Percentiles rank a stretch among this genome's conserved stretches.
Evolutionary conservation across 2,797 vertebrate genomes (phyloP).

Genomic region (Myoxocephalus aenaeus): DNA sequence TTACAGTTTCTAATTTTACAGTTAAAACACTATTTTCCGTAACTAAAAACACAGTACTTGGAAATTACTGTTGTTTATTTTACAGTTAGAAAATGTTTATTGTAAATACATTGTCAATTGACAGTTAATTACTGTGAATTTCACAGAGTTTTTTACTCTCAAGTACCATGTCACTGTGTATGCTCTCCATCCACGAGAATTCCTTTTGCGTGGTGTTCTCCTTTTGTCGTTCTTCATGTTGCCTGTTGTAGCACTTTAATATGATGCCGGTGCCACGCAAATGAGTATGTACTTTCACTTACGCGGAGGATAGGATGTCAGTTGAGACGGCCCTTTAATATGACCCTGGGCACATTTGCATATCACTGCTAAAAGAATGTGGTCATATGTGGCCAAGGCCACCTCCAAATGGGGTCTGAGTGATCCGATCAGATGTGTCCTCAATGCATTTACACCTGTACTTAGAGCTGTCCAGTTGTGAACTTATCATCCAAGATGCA

Average conservation of each 20-base stretch:
- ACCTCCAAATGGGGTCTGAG: no score
- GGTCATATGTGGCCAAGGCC: no score
- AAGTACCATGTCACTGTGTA: background rate
- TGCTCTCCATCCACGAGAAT: background rate
- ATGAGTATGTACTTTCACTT: background rate
- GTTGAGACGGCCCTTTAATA: background rate
- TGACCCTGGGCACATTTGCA: background rate
- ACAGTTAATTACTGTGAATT: background rate
- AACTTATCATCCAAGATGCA: no score
- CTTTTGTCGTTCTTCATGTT: background rate
- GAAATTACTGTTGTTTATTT: background rate
- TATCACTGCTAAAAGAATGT: no score
- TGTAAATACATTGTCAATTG: background rate
- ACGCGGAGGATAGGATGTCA: background rate
- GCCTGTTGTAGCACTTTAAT: background rate
- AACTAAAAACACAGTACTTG: background rate
- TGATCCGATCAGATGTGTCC: no score
- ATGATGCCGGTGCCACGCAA: background rate
- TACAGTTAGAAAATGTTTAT: background rate
- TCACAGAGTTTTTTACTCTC: background rate
- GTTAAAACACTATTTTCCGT: background rate
- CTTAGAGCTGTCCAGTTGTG: no score
- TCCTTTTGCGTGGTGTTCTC: background rate
- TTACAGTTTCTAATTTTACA: background rate
- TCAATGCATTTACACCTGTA: no score